Evolutionary conservation across 2,113 vertebrate genomes (phyloP).

Genomic region (Hiodon tergisus): DNA sequence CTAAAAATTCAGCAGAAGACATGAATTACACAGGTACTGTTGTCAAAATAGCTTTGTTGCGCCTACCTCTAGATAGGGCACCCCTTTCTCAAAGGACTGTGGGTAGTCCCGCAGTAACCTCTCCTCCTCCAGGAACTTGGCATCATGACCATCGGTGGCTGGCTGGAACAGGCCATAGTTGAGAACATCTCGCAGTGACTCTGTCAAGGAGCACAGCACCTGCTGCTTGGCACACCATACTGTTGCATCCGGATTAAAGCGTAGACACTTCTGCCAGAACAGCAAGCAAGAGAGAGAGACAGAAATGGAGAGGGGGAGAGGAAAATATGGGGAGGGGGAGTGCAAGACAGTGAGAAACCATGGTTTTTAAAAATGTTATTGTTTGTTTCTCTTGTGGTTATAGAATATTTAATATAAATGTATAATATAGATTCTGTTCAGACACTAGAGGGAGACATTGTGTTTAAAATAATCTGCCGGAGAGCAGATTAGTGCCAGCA

Average conservation of each 20-base stretch:
- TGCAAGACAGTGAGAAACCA: no score
- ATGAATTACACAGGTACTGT: background rate
- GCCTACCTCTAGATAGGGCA: constrained; percentile 84
- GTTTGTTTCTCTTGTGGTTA: background rate
- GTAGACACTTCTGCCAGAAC: constrained; percentile 74
- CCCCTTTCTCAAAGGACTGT: constrained; percentile 84
- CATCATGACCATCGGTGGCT: constrained; percentile 78
- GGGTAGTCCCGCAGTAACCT: constrained; percentile 73
- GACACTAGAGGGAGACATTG: constrained; percentile 25
- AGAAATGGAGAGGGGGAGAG: background rate
- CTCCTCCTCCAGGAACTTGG: constrained; percentile 86
- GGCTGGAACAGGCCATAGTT: constrained; percentile 93
- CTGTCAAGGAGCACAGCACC: constrained; percentile 78
- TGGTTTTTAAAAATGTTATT: no score
- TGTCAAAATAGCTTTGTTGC: background rate
- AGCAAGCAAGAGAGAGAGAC: constrained; percentile 21
- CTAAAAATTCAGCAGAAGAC: no score
- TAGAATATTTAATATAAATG: background rate
- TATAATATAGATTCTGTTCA: background rate
- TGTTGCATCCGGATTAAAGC: constrained; percentile 80
- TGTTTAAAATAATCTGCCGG: background rate
- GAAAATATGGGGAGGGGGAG: background rate
- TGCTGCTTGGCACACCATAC: constrained; percentile 89
- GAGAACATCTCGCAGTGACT: constrained; percentile 80
- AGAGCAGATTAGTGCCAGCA: background rate